phyloP scores from a whole-genome alignment of 2,113 vertebrate species.

The Nesospiza acunhae region DNA sequence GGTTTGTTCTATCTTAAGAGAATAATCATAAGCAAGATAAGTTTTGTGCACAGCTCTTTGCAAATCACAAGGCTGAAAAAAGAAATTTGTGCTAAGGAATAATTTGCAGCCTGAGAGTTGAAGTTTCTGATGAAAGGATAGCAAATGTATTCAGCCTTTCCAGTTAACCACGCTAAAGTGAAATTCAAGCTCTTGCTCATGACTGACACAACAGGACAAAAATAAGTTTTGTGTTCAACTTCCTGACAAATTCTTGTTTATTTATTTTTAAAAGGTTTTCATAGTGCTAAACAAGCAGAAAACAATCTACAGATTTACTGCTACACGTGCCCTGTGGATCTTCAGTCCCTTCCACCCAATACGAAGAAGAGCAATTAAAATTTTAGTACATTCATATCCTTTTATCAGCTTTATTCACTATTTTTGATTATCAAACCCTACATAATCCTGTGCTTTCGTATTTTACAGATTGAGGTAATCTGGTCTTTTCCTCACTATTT shows the following conservation, averaged over 20 bases:
- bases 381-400: slow-evolving; percentile 99
- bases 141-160: neutral
- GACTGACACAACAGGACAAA: neutral
- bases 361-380: slow-evolving; percentile 87
- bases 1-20: neutral
- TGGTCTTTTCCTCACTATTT: neutral
- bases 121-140: neutral
- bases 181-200: neutral
- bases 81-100: neutral
- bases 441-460: rapidly evolving
- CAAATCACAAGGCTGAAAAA: neutral
- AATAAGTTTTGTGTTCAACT: neutral
- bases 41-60: neutral
- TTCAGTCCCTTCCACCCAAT: slow-evolving; percentile 92
- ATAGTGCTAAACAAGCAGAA: slow-evolving; percentile 96
- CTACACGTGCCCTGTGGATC: slow-evolving; percentile 91
- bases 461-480: neutral
- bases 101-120: neutral
- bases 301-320: slow-evolving; percentile 95
- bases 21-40: neutral
- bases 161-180: neutral
- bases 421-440: neutral
- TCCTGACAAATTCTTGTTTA: neutral
- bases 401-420: neutral
- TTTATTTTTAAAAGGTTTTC: slow-evolving; percentile 82